Evolutionary conservation across 2,797 vertebrate species (phyloP), one percentile per base, ranked within the genome.

Genomic region (Chaetophractus vellerosus): DNA sequence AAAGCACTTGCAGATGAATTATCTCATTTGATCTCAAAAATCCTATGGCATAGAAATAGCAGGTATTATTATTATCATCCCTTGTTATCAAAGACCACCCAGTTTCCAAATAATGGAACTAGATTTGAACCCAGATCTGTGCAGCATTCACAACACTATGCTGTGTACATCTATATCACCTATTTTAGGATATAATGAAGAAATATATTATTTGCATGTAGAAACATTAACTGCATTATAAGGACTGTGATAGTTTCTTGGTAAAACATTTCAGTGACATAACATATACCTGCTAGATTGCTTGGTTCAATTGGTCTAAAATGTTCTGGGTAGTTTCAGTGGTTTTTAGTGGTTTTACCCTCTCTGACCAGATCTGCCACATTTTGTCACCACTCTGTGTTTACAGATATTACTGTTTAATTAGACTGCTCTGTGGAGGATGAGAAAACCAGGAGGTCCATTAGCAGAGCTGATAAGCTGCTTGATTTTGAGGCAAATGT

Each of bases 381-480:
- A 24, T 59, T 94, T 74, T 94, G 74, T 94, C 36, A 79, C 66
- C 12, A 18, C 81, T 92, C 48, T 59, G 57, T 31, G 33, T 95
- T 86, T 95, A 80, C 72, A 84, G 69, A 79, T 94, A 50, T 83
- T 96, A 33, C 89, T 88, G 3, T 93, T 90, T 93, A 80, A 83
- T 93, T 94, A 78, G 61, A 79, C 95, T 92, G 90, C 72, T 93
- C 66, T 88, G 9, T 84, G 33, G 33, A 91, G 66, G 31, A 52
- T 48, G 59, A 93, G 81, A 93, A 14, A 91, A 80, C 31, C 18
- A n/a, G 24, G 57, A 88, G 26, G 21, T 69, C 38, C 59, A 19
- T 91, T 81, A 90, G 48, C 79, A 76, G n/a, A 93, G 33, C 81
- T 87, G 75, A 64, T 76, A 91, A 95, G 64, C 78, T 33, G 26